Evolutionary conservation across 2,888 invertebrate species (phyloP), one percentile per base, ranked within the genome.

Genomic region (Conchocele bisecta): DNA sequence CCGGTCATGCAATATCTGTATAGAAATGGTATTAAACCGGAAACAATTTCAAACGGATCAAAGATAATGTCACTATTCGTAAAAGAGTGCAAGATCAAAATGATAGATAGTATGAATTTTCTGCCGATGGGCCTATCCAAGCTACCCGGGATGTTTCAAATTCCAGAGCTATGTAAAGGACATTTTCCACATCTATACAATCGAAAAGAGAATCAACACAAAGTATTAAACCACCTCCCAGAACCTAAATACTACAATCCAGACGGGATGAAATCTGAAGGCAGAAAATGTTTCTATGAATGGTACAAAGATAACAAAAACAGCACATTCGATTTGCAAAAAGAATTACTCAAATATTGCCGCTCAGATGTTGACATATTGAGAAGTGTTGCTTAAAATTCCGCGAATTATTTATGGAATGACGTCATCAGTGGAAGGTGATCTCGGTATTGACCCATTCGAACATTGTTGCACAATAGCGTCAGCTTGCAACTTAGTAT

Each of bases 31-130:
- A 42, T 66, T 31, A 44, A 66, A 1, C 66, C 72, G 0, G 66
- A 72, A 15, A 58, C 66, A 6, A 66, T 66, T 28, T 66, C 66
- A 31, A 72, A 42, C 17, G 66, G 72, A 28, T 73, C 59, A 17
- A 67, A 67, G n/a, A 57, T 58, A 29, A 73, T 73, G 67, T 68
- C 73, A 9, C 67, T 73, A 2, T 20, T n/a, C 4, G 50, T 68
- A 22, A 46, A 58, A 1, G 3, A 15, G 4, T 67, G 67, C 39
- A 63, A 63, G 15, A 66, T 71, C 35, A 2, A 42, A 2, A 15
- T 71, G 4, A 71, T 71, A 17, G 79, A 79, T 37, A 73, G 75
- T 4, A 13, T 68, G 1, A 76, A 68, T 53, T 65, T 72, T 22
- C 44, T 77, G 7, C 64, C 77, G 0, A 69, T 73, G 70, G 51